phyloP scores from a whole-genome alignment of 2,888 invertebrate genomes.

The Eretmocerus hayati region DNA sequence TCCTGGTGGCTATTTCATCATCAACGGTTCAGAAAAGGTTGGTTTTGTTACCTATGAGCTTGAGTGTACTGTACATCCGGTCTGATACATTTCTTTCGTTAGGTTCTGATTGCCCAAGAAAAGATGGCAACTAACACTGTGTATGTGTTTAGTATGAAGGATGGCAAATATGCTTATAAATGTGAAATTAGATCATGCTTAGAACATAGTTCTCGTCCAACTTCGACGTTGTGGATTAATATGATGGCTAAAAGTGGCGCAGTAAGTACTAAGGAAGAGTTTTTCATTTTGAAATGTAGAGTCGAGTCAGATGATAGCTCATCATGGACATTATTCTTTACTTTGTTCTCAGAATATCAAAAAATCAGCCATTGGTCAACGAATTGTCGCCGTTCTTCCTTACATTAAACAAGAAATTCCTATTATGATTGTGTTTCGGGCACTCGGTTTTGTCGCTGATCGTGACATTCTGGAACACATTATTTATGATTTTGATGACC shows the following conservation, averaged over 20 bases:
- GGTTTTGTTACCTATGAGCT: no score
- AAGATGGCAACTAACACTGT: conserved; percentile 99
- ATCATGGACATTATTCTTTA: no score
- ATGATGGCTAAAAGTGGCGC: conserved; percentile 99
- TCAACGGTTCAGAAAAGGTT: conserved; percentile 97
- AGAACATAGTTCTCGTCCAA: conserved; percentile 90
- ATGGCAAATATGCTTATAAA: conserved; percentile 98
- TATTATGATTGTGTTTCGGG: conserved; percentile 98
- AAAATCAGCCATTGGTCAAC: conserved; percentile 96
- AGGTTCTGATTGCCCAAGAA: conserved; percentile 94
- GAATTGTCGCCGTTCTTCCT: conserved; percentile 95
- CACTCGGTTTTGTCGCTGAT: conserved; percentile 98
- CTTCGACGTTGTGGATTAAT: conserved; percentile 97
- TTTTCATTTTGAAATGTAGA: neutral
- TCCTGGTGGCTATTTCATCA: conserved; percentile 99
- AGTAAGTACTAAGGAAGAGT: conserved; percentile 38
- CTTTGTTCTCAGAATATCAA: conserved; percentile 69
- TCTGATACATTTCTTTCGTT: no score
- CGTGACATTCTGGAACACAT: conserved; percentile 99
- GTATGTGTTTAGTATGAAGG: conserved; percentile 99
- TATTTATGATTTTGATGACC: conserved; percentile 99
- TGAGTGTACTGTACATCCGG: no score
- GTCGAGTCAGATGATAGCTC: no score
- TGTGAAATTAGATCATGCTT: conserved; percentile 94
- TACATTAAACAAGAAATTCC: conserved; percentile 99